Base-by-base conservation (phyloP, 2,113 vertebrate species). In the Gallinago jamesoni region DNA sequence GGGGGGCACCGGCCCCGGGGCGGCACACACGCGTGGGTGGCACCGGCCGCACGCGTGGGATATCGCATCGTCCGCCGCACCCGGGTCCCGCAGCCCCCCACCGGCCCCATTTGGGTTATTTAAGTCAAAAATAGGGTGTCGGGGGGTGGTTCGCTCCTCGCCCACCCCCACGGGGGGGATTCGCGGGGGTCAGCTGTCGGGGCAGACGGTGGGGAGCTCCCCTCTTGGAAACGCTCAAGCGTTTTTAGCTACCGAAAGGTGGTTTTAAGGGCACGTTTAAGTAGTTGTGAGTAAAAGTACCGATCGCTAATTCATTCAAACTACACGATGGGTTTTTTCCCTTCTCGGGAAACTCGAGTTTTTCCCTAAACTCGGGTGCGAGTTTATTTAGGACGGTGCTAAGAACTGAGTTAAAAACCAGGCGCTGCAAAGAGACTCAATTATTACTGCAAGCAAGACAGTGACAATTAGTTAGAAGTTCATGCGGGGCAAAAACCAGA, bases 191-290 rank as follows among this genome's bases (percentile, higher is more conserved):
- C 14, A 3, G 75, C 15, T 14, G n/a, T 4, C 3, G 25, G 48
- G 37, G 24, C 8, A 7, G 33, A 1, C 8, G 5, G 22, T 2
- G 39, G 4, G 7, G 30, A 0, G 28, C 14, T 24, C 63, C 1
- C 20, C 35, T 31, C 27, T 9, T 5, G 52, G 8, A 12, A 43
- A 21, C 3, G 7, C 23, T 22, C 12, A 3, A 22, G 43, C 9
- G 12, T 17, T 22, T 22, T 23, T 39, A n/a, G 15, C 55, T 17
- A 1, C 7, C 4, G 3, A 6, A 31, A 12, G 59, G n/a, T 16
- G 15, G 12, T 35, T 45, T 18, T 27, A 12, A 23, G 53, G 63
- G 27, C 69, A 7, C 28, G 0, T 16, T 33, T 7, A 3, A 19
- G 50, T 8, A 13, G 84, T 14, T 33, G 19, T 2, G 31, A 9